These are phyloP conservation scores for Argynnis bischoffii DNA, from an alignment of 2,888 invertebrate genomes.

Conservation along the genomic window DNA sequence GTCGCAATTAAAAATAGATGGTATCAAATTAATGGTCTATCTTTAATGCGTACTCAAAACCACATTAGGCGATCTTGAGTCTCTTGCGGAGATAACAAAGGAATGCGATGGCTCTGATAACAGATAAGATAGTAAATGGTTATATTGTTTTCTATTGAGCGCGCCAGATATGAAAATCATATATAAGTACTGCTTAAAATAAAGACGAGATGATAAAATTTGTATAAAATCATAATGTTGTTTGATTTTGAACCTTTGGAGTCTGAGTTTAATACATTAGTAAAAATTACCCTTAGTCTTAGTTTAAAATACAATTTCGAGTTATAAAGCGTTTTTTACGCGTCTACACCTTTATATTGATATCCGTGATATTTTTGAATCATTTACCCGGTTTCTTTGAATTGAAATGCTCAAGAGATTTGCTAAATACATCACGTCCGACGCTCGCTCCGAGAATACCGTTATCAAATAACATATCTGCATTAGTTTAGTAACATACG, in stretches of 20 bases:
- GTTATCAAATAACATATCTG: conserved; percentile 58
- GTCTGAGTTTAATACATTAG: not conserved
- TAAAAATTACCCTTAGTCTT: not conserved
- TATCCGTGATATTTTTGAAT: conserved; percentile 16
- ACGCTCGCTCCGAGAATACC: conserved; percentile 48
- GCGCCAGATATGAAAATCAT: conserved; percentile 47
- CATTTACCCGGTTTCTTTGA: conserved; percentile 27
- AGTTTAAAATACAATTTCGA: not conserved
- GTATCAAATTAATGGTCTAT: conserved; percentile 60
- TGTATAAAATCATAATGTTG: not conserved
- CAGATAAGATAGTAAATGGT: conserved; percentile 65
- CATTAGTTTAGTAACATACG: conserved; percentile 53
- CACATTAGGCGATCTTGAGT: conserved; percentile 64
- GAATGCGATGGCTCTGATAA: conserved; percentile 69
- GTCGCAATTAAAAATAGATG: conserved; percentile 56
- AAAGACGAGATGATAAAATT: conserved; percentile 5
- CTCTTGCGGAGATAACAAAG: conserved; percentile 63
- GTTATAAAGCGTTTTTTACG: not conserved
- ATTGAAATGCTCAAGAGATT: conserved; percentile 38
- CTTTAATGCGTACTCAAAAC: conserved; percentile 67
- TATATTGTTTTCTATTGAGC: conserved; percentile 69
- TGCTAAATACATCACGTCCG: conserved; percentile 59
- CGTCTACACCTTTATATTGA: not conserved
- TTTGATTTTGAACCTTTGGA: not conserved
- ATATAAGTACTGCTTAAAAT: conserved; percentile 30